Conservation (phyloP, 2,113 vertebrate species). For the Heterocephalus glaber region DNA sequence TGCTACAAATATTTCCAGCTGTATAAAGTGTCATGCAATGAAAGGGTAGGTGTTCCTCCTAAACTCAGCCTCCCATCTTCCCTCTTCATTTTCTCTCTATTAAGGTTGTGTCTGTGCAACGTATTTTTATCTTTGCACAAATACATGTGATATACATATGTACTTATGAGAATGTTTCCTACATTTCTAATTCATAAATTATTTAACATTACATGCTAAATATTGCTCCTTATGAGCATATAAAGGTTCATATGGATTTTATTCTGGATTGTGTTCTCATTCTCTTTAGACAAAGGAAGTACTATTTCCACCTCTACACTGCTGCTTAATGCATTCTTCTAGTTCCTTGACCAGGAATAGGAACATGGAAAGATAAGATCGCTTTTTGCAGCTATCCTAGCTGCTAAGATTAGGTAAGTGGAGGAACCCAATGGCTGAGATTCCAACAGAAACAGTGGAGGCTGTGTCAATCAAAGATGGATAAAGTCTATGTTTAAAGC, state of each 20-base stretch:
- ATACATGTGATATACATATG: too few relatives aligned
- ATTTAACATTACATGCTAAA: too few relatives aligned
- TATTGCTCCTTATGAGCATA: too few relatives aligned
- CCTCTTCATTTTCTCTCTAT: background rate
- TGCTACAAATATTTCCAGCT: background rate
- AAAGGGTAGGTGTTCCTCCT: background rate
- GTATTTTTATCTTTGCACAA: background rate
- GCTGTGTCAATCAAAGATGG: too few relatives aligned
- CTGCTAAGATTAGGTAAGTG: too few relatives aligned
- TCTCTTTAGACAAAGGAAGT: background rate
- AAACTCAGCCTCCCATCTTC: background rate
- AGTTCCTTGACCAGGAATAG: accelerated
- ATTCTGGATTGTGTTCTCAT: background rate
- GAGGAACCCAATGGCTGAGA: background rate
- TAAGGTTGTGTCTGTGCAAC: background rate
- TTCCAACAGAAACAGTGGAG: background rate
- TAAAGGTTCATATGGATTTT: accelerated
- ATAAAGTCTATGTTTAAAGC: accelerated
- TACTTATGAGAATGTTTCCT: background rate
- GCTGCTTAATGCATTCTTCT: background rate
- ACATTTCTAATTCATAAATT: background rate
- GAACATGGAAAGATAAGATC: background rate
- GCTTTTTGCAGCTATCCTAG: background rate
- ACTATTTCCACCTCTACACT: too few relatives aligned
- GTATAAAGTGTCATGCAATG: too few relatives aligned